Base-by-base conservation (phyloP, 1,140 invertebrate genomes). In the Drosophila elegans region DNA sequence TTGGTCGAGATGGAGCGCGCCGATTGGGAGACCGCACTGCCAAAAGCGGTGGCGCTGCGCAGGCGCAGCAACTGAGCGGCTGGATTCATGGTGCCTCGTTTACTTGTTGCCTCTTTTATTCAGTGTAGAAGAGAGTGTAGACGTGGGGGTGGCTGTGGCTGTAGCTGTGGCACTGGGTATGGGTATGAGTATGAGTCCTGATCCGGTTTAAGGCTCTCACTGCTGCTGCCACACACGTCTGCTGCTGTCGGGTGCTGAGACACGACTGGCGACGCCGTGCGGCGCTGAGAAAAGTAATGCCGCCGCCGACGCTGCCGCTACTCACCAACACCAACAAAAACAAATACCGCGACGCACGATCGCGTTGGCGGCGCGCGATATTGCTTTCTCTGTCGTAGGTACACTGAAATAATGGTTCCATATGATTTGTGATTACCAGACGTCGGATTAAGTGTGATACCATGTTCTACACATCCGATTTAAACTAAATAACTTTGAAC, bases 171-270 rank as follows among this genome's bases (percentile, higher is more conserved):
- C 36, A 38, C 12, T n/a, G 41, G 39, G 36, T 45, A 55, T 71
- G 25, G 21, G 3, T 42, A 10, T n/a, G 41, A 32, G 36, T 45
- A 55, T 71, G 25, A n/a, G 3, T 42, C 7, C 38, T n/a, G 5
- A 54, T 46, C 25, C 53, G 29, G 29, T 32, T 32, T 32, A 1
- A 21, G 41, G n/a, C 44, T n/a, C 2, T 16, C 3, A 21, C 16
- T 66, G 45, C 21, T 75, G 44, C 27, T 60, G 21, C 69, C 60
- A 41, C 64, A 68, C 62, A 82, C 74, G 83, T 77, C 83, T 89
- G 74, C 41, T 89, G 64, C 59, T 67, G 72, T 74, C 67, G 74
- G 71, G 80, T 82, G 80, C 57, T 89, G 84, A 74, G 77, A 78
- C 84, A 80, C 84, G 80, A 89, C 84, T 89, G 77, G 57, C 60